Conservation (phyloP, 2,113 vertebrate genomes). For the Cebidichthys violaceus region DNA sequence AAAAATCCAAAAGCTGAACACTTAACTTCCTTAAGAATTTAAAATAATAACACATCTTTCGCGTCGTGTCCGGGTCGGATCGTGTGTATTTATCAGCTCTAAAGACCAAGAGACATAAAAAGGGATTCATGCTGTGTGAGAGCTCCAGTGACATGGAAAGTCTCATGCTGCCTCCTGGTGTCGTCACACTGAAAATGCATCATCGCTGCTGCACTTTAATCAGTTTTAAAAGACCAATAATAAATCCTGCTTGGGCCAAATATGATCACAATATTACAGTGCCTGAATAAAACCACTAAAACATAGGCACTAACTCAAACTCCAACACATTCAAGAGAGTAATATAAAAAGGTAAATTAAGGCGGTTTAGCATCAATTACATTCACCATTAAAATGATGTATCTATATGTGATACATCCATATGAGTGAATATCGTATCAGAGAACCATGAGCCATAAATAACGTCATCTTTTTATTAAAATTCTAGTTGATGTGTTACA, state of each 20-base stretch:
- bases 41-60: neutral
- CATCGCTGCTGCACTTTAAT: neutral
- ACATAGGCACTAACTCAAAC: neutral
- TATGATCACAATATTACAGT: neutral
- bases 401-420: neutral
- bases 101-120: neutral
- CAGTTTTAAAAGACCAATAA: neutral
- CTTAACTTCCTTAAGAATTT: neutral
- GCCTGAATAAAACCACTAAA: neutral
- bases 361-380: neutral
- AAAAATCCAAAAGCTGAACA: neutral
- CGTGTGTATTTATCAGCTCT: neutral
- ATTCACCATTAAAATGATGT: neutral
- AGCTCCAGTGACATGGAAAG: conserved; percentile 17
- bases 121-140: neutral
- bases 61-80: neutral
- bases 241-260: neutral
- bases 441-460: neutral
- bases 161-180: conserved; percentile 66
- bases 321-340: neutral
- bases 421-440: neutral
- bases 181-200: conserved; percentile 3
- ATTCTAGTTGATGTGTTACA: conserved; percentile 2
- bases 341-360: neutral
- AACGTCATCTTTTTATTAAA: conserved; percentile 15